phyloP scores from a whole-genome alignment of 2,113 vertebrate species.

The Sprattus sprattus region DNA sequence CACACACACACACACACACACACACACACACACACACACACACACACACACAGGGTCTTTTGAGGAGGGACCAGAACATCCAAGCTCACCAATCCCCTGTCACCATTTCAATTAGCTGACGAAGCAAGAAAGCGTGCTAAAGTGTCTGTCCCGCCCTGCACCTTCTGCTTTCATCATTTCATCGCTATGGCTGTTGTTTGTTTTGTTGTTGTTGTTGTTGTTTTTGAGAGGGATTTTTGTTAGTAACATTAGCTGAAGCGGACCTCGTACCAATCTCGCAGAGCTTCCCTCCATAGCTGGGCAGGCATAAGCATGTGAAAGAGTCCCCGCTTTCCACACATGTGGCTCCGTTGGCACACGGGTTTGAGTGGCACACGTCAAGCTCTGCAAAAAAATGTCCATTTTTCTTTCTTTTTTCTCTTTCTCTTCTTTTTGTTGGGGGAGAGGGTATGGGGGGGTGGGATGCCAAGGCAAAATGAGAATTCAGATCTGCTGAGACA shows the following conservation, averaged over 20 bases:
- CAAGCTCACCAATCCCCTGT: neutral
- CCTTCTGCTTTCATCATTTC: neutral
- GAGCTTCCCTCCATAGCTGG: constrained; percentile 95
- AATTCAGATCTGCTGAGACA: constrained; percentile 60
- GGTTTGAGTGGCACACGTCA: constrained; percentile 93
- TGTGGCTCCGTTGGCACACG: constrained; percentile 97
- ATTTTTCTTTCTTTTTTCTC: constrained; percentile 50
- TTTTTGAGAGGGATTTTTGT: constrained; percentile 64
- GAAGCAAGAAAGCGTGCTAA: neutral
- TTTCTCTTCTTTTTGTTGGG: neutral
- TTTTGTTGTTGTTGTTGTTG: constrained; percentile 41
- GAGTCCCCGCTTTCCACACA: constrained; percentile 87
- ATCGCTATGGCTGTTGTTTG: neutral
- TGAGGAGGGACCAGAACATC: neutral
- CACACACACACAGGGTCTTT: constrained; percentile 20
- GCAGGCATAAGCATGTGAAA: constrained; percentile 99
- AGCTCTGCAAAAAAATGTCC: constrained; percentile 90
- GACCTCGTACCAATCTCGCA: constrained; percentile 94
- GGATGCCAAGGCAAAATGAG: constrained; percentile 40
- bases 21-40: neutral
- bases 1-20: neutral
- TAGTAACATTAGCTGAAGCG: constrained; percentile 93
- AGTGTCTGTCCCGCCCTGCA: neutral
- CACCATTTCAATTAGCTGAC: constrained; percentile 20
- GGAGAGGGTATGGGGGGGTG: neutral